Conservation (phyloP, 2,888 invertebrate species). For the Thumatha senex region DNA sequence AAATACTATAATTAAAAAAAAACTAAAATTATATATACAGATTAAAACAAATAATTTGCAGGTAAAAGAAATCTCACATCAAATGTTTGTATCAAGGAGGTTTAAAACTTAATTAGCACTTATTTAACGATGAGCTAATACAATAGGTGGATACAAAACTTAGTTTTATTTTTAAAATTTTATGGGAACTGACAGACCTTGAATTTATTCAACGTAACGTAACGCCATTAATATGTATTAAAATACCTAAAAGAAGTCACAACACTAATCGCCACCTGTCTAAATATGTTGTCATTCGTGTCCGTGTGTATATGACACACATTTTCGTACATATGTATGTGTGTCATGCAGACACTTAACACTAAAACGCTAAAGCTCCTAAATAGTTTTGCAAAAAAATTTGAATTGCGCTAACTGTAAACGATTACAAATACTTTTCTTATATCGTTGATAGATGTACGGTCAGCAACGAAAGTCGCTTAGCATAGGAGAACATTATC, state of each 20-base stretch:
- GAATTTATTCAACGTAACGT: constrained; percentile 9
- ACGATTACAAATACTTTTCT: background rate
- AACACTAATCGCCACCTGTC: constrained; percentile 23
- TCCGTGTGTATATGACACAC: background rate
- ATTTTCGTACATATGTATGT: constrained; percentile 4
- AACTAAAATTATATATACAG: no score
- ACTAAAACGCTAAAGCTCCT: constrained; percentile 19
- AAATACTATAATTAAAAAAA: no score
- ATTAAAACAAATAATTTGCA: no score
- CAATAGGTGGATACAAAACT: background rate
- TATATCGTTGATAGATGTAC: background rate
- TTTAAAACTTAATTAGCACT: background rate
- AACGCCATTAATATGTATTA: constrained; percentile 6
- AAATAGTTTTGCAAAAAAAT: constrained; percentile 23
- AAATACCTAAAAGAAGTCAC: constrained; percentile 6
- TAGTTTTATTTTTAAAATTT: background rate
- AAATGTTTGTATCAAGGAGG: no score
- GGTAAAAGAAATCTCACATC: no score
- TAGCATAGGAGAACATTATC: background rate
- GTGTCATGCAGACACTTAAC: constrained; percentile 21
- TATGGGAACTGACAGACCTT: constrained; percentile 19
- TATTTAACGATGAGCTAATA: constrained; percentile 1
- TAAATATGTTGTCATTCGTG: background rate
- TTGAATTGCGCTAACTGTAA: constrained; percentile 8
- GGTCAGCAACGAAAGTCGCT: no score